These are phyloP conservation scores for Meta bourneti DNA, from an alignment of 2,888 invertebrate species.

Conservation along the genomic window DNA sequence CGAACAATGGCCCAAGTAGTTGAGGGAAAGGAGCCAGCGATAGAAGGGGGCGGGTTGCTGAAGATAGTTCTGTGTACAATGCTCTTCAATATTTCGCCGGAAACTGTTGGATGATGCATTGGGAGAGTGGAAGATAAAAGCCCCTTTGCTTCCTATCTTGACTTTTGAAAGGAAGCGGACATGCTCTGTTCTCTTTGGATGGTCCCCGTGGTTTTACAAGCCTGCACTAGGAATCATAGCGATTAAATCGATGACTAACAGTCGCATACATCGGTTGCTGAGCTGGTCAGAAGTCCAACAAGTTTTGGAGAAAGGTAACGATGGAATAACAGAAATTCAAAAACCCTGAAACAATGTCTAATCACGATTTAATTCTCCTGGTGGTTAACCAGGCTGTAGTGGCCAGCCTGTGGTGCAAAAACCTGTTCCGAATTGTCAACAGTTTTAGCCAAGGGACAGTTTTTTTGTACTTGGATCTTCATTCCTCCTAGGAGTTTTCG, in stretches of 20 bases:
- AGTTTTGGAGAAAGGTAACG: too few relatives aligned
- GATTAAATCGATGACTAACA: neutral
- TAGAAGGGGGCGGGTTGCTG: neutral
- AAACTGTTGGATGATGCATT: constrained; percentile 71
- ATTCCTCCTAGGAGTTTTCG: too few relatives aligned
- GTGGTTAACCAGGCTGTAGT: too few relatives aligned
- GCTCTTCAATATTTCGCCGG: constrained; percentile 70
- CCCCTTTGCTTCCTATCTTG: constrained; percentile 35
- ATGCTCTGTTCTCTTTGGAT: neutral
- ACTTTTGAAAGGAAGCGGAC: constrained; percentile 8
- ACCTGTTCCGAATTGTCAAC: too few relatives aligned
- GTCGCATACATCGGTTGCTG: neutral
- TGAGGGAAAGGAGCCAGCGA: constrained; percentile 19
- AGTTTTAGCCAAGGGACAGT: too few relatives aligned
- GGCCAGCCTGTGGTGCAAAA: too few relatives aligned
- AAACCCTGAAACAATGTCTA: too few relatives aligned
- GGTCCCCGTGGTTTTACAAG: constrained; percentile 2
- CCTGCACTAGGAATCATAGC: neutral
- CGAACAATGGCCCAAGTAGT: constrained; percentile 56
- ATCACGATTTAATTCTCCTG: too few relatives aligned
- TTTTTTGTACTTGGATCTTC: too few relatives aligned
- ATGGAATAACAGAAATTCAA: too few relatives aligned
- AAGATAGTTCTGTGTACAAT: constrained; percentile 44
- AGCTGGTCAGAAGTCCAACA: too few relatives aligned
- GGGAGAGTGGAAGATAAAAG: constrained; percentile 45